Conservation (phyloP, 2,113 vertebrate genomes). For the Abramis brama region DNA sequence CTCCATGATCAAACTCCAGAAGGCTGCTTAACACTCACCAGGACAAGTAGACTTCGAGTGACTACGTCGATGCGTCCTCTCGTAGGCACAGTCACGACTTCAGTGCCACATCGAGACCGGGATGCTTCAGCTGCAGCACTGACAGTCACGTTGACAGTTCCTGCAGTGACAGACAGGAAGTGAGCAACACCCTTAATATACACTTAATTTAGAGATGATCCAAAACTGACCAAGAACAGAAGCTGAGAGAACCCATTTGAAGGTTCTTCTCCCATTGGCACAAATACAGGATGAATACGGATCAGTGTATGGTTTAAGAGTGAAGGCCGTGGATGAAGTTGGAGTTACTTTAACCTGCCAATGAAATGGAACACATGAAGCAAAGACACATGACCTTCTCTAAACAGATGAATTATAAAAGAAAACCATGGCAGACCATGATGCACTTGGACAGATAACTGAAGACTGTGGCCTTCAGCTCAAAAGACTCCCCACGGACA, state of each 20-base stretch:
- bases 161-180: slow-evolving; percentile 59
- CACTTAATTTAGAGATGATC: too few species aligned
- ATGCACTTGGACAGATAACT: slow-evolving; percentile 85
- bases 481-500: too few species aligned
- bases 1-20: background rate
- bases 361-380: slow-evolving; percentile 13
- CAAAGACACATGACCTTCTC: background rate
- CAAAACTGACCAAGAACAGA: background rate
- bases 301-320: slow-evolving; percentile 63
- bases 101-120: slow-evolving; percentile 67
- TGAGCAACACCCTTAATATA: background rate
- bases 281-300: slow-evolving; percentile 73
- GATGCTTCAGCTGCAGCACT: slow-evolving; percentile 75
- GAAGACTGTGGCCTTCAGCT: slow-evolving; percentile 55
- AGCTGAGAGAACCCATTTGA: slow-evolving; percentile 71
- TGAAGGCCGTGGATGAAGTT: slow-evolving; percentile 68
- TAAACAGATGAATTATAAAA: too few species aligned
- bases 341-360: slow-evolving; percentile 73
- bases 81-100: slow-evolving; percentile 70
- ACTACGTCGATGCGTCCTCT: slow-evolving; percentile 79
- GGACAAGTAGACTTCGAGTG: slow-evolving; percentile 77
- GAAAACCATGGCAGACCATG: slow-evolving; percentile 66
- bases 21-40: slow-evolving; percentile 67
- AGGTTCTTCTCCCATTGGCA: slow-evolving; percentile 68
- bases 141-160: slow-evolving; percentile 76